Evolutionary conservation across 2,113 vertebrate genomes (phyloP).

Genomic region (Toxostoma redivivum): DNA sequence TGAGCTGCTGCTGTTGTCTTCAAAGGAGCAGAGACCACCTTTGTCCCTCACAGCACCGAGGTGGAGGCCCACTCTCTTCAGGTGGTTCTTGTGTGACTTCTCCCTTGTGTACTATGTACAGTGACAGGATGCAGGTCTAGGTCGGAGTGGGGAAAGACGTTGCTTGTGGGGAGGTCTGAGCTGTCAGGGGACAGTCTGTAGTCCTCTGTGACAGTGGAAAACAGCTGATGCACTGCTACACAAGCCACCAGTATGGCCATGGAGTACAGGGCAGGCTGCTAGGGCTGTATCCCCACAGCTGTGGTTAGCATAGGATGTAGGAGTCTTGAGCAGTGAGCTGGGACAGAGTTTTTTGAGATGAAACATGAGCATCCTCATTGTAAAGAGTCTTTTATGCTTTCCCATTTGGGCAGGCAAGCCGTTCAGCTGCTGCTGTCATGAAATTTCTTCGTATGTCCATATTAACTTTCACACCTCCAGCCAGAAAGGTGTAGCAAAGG

Average conservation of each 20-base stretch:
- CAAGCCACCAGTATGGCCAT: rapidly evolving
- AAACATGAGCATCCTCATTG: neutral
- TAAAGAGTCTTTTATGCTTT: neutral
- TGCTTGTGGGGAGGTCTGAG: neutral
- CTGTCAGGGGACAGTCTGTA: neutral
- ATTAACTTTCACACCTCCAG: neutral
- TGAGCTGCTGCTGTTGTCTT: neutral
- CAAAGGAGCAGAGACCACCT: neutral
- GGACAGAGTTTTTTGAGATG: neutral
- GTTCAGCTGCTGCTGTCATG: neutral
- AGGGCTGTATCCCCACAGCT: neutral
- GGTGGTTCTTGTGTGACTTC: neutral
- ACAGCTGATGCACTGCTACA: neutral
- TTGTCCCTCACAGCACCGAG: neutral
- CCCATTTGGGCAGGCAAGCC: neutral
- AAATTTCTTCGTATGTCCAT: neutral
- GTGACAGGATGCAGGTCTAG: neutral
- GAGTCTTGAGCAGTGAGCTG: neutral
- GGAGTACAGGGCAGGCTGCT: neutral
- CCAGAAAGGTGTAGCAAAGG: neutral
- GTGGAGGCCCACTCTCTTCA: neutral
- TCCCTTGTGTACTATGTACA: neutral
- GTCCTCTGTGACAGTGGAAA: neutral
- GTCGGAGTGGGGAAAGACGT: rapidly evolving
- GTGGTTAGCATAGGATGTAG: neutral